Evolutionary conservation across 2,797 vertebrate species (phyloP).

Genomic region (Anableps anableps): DNA sequence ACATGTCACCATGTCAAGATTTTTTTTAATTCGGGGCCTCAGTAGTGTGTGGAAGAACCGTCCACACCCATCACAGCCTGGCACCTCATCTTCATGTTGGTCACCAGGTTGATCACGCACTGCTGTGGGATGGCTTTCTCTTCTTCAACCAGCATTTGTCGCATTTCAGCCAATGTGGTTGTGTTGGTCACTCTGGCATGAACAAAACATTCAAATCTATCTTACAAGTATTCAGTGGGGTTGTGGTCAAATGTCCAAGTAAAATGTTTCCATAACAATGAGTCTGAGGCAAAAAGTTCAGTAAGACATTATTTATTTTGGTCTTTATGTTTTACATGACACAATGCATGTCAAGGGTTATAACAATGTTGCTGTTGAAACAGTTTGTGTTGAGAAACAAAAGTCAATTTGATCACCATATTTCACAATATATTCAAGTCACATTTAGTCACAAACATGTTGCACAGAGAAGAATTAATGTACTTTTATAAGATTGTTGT

Average conservation of each 20-base stretch:
- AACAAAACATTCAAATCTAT: not conserved
- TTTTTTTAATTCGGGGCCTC: not conserved
- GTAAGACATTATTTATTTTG: conserved; percentile 84
- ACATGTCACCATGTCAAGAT: not conserved
- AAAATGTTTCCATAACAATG: conserved; percentile 5
- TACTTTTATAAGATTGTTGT: conserved; percentile 76
- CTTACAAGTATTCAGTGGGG: not conserved
- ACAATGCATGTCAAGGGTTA: conserved; percentile 80
- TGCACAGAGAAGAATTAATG: conserved; percentile 73
- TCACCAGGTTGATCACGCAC: not conserved
- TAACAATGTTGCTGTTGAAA: conserved; percentile 73
- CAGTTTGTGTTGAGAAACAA: conserved; percentile 68
- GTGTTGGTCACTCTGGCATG: not conserved
- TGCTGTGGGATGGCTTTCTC: not conserved
- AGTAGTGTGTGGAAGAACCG: not conserved
- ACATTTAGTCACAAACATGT: conserved; percentile 79
- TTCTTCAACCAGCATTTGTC: not conserved
- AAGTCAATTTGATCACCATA: conserved; percentile 79
- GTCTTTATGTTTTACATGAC: conserved; percentile 82
- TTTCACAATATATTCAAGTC: conserved; percentile 85
- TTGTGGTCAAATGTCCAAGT: not conserved
- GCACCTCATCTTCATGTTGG: not conserved
- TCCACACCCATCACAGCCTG: not conserved
- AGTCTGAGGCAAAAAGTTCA: conserved; percentile 49
- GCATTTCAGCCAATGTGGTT: not conserved